Conservation (phyloP, 2,797 vertebrate genomes). For the Rallus crepitans region DNA sequence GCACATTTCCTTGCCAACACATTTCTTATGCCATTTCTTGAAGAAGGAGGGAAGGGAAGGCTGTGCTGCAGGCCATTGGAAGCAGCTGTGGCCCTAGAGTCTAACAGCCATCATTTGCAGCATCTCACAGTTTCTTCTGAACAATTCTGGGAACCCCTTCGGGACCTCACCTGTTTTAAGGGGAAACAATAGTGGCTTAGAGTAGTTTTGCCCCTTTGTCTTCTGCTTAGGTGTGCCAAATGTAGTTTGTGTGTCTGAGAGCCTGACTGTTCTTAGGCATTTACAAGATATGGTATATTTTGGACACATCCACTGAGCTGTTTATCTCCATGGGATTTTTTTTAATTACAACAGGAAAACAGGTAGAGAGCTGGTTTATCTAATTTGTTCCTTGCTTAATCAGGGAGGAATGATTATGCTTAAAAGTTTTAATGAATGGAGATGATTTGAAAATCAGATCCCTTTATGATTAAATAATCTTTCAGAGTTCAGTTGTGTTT, state of each 20-base stretch:
- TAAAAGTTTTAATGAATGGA: background rate
- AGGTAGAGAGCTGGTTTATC: background rate
- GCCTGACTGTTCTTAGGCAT: background rate
- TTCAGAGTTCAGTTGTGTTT: background rate
- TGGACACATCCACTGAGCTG: background rate
- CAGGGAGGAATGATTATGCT: background rate
- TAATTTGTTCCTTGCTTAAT: background rate
- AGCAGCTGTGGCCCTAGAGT: slow-evolving; percentile 22
- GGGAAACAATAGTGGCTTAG: background rate
- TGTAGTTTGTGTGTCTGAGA: background rate
- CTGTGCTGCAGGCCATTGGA: background rate
- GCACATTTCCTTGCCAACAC: background rate
- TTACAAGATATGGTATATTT: background rate
- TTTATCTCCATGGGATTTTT: background rate
- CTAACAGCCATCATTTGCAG: background rate
- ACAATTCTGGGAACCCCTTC: background rate
- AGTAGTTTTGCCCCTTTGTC: background rate
- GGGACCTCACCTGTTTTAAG: slow-evolving; percentile 4
- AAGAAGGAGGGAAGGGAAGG: background rate
- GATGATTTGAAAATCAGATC: background rate
- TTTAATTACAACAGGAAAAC: background rate
- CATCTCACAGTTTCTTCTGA: background rate
- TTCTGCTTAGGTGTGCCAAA: background rate
- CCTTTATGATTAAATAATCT: background rate
- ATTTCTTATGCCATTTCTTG: background rate